Percentiles rank a stretch among this genome's conserved stretches.
Evolutionary conservation across 2,797 vertebrate genomes (phyloP).

Genomic region (Peromyscus attwateri): DNA sequence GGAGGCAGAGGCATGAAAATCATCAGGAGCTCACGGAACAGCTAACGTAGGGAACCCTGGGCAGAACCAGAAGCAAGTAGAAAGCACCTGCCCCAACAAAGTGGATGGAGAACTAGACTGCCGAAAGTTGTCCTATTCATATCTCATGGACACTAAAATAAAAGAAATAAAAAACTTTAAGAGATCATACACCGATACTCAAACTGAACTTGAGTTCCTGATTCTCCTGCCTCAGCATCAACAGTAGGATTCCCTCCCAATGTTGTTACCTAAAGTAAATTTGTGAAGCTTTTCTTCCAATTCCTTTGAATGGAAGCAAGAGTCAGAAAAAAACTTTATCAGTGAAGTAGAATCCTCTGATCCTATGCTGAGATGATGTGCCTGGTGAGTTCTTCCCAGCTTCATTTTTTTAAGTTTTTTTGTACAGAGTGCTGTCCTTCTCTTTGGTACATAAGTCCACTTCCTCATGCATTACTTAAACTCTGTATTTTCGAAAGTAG

Average conservation of each 20-base stretch:
- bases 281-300: background rate
- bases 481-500: conserved; percentile 76
- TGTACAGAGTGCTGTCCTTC: background rate
- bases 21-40: background rate
- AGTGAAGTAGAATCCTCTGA: background rate
- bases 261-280: background rate
- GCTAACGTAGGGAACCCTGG: too few relatives aligned
- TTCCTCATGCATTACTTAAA: conserved; percentile 71
- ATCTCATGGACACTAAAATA: background rate
- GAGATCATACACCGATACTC: background rate
- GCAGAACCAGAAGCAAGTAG: background rate
- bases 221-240: background rate
- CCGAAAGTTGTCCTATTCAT: background rate
- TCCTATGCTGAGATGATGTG: conserved; percentile 41
- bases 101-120: background rate
- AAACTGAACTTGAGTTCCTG: background rate
- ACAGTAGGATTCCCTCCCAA: background rate
- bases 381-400: background rate
- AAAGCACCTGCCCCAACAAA: background rate
- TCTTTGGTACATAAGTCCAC: conserved; percentile 21
- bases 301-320: background rate
- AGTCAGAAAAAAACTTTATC: background rate
- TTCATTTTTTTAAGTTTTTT: background rate
- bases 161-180: background rate
- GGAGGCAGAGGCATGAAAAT: background rate